Conservation (phyloP, 2,888 invertebrate genomes). For the Lithophane socia region DNA sequence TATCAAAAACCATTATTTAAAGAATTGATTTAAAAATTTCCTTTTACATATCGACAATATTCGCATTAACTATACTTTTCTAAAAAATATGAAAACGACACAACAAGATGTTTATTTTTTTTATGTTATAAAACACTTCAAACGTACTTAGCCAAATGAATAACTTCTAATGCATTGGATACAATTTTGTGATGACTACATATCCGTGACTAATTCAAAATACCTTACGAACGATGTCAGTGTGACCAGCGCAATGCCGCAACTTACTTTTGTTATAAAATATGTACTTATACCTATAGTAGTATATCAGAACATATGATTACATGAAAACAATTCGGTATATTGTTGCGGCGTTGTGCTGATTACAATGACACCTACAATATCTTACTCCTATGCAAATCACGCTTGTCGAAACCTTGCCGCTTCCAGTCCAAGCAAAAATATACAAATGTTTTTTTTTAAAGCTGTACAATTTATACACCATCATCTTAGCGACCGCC, state of each 20-base stretch:
- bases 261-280: conserved; percentile 54
- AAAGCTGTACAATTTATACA: conserved; percentile 89
- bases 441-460: conserved; percentile 86
- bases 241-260: conserved; percentile 66
- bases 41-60: conserved; percentile 82
- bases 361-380: conserved; percentile 72
- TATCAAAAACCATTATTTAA: conserved; percentile 81
- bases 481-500: conserved; percentile 75
- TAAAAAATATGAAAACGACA: conserved; percentile 89
- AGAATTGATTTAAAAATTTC: conserved; percentile 79
- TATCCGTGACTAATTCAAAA: conserved; percentile 84
- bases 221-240: conserved; percentile 79
- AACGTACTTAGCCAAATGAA: conserved; percentile 84
- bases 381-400: conserved; percentile 80
- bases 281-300: conserved; percentile 57
- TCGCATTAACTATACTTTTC: conserved; percentile 83
- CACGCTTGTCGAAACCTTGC: conserved; percentile 80
- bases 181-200: conserved; percentile 88
- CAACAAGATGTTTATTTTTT: conserved; percentile 85
- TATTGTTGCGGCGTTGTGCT: conserved; percentile 60
- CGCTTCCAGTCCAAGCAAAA: conserved; percentile 85
- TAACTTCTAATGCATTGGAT: conserved; percentile 82
- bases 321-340: conserved; percentile 58
- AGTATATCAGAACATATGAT: conserved; percentile 55
- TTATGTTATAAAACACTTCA: conserved; percentile 82